Conservation (phyloP, 1,140 invertebrate species). For the Neelides sp. region DNA sequence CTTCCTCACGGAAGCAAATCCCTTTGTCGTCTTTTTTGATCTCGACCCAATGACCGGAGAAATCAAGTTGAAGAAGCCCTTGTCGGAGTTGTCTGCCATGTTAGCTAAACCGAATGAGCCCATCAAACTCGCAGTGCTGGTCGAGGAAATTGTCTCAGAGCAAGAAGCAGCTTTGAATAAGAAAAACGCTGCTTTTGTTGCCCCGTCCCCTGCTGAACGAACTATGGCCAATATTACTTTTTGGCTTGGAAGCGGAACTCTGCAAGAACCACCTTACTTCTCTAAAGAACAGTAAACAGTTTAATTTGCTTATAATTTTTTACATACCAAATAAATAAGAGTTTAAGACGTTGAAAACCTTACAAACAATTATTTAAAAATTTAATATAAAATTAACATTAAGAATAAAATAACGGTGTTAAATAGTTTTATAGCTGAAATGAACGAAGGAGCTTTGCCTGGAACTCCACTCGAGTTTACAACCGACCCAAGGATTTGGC, state of each 20-base stretch:
- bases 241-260: conserved; percentile 15
- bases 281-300: conserved; percentile 27
- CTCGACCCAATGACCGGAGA: conserved; percentile 57
- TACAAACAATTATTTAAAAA: too few species aligned
- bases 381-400: too few species aligned
- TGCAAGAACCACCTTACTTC: conserved; percentile 22
- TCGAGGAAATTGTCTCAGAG: conserved; percentile 57
- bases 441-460: conserved; percentile 70
- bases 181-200: too few species aligned
- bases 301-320: too few species aligned
- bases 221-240: conserved; percentile 23
- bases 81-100: conserved; percentile 54
- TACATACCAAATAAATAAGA: too few species aligned
- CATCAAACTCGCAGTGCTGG: conserved; percentile 64
- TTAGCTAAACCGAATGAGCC: conserved; percentile 61
- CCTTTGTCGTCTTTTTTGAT: conserved; percentile 67
- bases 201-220: background rate
- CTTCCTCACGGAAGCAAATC: conserved; percentile 64
- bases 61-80: conserved; percentile 26
- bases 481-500: conserved; percentile 42
- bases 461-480: conserved; percentile 56
- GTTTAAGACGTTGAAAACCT: background rate
- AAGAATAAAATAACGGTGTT: too few species aligned
- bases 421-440: conserved; percentile 55
- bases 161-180: conserved; percentile 36